A percentile compares a stretch with the other conserved stretches of the same genome.
These are phyloP conservation scores for Pycnomerus fuliginosus DNA, from an alignment of 2,888 invertebrate species.

Conservation along the genomic window DNA sequence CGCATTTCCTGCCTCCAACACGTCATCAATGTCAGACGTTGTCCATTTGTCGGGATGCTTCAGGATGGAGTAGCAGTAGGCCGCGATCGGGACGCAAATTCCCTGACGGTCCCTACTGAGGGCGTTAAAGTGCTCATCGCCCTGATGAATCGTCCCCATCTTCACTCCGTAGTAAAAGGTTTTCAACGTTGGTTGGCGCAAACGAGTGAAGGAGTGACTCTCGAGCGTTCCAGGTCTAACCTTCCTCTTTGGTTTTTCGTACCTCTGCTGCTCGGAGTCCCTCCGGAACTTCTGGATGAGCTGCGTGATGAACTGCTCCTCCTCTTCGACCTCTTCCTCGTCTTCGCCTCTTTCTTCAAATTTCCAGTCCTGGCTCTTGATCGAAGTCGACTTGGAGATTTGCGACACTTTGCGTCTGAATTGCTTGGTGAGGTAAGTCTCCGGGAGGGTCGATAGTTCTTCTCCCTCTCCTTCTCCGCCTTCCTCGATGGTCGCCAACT, in stretches of 20 bases:
- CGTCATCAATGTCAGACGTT: conserved; percentile 60
- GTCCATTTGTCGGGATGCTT: conserved; percentile 64
- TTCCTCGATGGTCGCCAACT: conserved; percentile 16
- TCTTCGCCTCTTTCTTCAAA: conserved; percentile 24
- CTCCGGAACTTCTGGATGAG: conserved; percentile 48
- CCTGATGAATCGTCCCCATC: conserved; percentile 47
- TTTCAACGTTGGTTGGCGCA: conserved; percentile 43
- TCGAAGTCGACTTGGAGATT: conserved; percentile 44
- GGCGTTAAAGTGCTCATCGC: conserved; percentile 41
- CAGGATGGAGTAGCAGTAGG: conserved; percentile 60
- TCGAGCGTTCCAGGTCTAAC: conserved; percentile 45
- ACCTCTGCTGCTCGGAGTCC: conserved; percentile 45
- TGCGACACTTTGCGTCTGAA: conserved; percentile 43
- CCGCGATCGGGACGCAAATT: conserved; percentile 60
- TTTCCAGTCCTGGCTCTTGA: conserved; percentile 39
- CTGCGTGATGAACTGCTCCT: conserved; percentile 7
- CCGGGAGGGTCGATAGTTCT: conserved; percentile 9
- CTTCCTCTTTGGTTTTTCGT: conserved; percentile 33
- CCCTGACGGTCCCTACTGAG: conserved; percentile 53
- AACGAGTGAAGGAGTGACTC: conserved; percentile 50
- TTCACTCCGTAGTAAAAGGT: conserved; percentile 48
- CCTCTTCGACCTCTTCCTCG: conserved; percentile 23
- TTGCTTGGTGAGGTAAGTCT: conserved; percentile 38
- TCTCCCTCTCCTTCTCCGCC: conserved; percentile 27
- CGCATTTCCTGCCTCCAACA: conserved; percentile 58